A percentile compares a stretch with the other conserved stretches of the same genome.
Evolutionary conservation across 64 coral and sea anemone genomes (phyloP).

Genomic region (Catalaphyllia jardinei): DNA sequence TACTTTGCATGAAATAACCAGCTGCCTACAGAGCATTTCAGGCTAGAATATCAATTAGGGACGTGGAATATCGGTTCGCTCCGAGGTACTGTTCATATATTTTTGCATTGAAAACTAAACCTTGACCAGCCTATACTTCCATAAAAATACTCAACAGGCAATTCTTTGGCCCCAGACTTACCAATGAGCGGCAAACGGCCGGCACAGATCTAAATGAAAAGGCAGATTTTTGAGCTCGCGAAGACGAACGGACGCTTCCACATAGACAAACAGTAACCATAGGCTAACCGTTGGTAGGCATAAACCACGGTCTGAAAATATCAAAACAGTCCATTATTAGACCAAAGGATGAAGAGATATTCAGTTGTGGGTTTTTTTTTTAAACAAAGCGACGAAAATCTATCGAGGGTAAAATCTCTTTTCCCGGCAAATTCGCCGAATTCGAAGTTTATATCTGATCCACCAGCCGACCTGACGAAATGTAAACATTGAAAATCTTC

Average conservation of each 20-base stretch:
- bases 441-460: slow-evolving; percentile 2
- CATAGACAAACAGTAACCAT: slow-evolving; percentile 97
- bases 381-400: neutral
- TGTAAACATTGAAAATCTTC: slow-evolving; percentile 39
- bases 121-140: neutral
- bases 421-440: neutral
- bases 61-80: neutral
- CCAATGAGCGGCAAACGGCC: slow-evolving; percentile 99
- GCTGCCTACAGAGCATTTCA: slow-evolving; percentile 19
- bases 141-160: neutral
- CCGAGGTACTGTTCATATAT: neutral
- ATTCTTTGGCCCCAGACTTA: slow-evolving; percentile 41
- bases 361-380: neutral
- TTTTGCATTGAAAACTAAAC: slow-evolving; percentile 4
- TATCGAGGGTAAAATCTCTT: neutral
- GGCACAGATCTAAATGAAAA: slow-evolving; percentile 99
- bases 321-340: slow-evolving; percentile 25
- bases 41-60: slow-evolving; percentile 41
- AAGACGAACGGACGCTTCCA: slow-evolving; percentile 96
- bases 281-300: slow-evolving; percentile 93
- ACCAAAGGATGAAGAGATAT: neutral
- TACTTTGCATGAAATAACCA: slow-evolving; percentile 39
- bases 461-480: slow-evolving; percentile 6
- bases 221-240: slow-evolving; percentile 98
- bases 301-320: slow-evolving; percentile 89